Evolutionary conservation across 2,113 vertebrate species (phyloP).

Genomic region (Gila orcuttii): DNA sequence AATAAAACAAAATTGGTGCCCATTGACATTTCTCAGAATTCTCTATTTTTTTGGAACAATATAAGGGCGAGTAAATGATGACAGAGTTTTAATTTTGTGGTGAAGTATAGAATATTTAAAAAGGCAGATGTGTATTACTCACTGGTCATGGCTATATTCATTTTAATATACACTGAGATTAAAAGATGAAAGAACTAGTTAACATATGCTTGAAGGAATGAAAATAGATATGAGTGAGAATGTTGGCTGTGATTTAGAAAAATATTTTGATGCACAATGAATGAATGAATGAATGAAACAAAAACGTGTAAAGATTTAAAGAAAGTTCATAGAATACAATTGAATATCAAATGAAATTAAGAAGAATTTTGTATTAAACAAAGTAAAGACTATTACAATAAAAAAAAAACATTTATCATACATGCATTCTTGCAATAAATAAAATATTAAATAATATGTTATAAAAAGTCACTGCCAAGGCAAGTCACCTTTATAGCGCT

Average conservation of each 20-base stretch:
- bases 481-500: no score
- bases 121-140: background rate
- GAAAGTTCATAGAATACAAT: background rate
- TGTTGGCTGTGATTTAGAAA: background rate
- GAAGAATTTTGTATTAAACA: background rate
- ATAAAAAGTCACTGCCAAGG: background rate
- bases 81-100: background rate
- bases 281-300: background rate
- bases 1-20: background rate
- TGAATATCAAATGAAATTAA: background rate
- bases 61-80: background rate
- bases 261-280: background rate
- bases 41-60: background rate
- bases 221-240: background rate
- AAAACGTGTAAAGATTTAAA: background rate
- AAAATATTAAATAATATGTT: background rate
- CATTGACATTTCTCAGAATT: background rate
- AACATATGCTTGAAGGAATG: background rate
- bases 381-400: background rate
- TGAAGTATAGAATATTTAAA: background rate
- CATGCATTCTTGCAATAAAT: slow-evolving; percentile 9
- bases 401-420: background rate
- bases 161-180: background rate
- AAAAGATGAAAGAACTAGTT: background rate
- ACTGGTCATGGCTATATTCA: background rate